Evolutionary conservation across 1,140 invertebrate genomes (phyloP).

Genomic region (Aphelenchoides besseyi): DNA sequence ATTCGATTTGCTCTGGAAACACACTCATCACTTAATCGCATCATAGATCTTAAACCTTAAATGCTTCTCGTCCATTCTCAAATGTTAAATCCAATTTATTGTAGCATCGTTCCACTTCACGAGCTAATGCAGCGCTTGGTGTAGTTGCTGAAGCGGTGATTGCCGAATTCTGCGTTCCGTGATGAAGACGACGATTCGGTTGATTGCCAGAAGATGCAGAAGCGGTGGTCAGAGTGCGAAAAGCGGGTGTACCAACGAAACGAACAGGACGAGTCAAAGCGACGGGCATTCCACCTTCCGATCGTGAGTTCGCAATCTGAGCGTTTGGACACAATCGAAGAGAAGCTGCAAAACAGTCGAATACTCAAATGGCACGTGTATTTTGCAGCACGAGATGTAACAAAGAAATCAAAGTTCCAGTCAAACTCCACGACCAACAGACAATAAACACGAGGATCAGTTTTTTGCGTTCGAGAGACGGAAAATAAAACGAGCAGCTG

Average conservation of each 20-base stretch:
- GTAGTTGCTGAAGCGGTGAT: slow-evolving; percentile 12
- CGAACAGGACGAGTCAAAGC: not conserved
- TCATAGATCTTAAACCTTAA: too few relatives aligned
- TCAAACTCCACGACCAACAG: too few relatives aligned
- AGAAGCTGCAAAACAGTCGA: too few relatives aligned
- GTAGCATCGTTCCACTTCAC: slow-evolving; percentile 55
- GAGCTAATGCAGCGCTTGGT: slow-evolving; percentile 7
- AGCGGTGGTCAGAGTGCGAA: not conserved
- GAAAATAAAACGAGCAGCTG: too few relatives aligned
- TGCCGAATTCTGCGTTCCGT: not conserved
- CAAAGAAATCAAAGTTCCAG: too few relatives aligned
- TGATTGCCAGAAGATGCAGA: not conserved
- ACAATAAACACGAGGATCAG: too few relatives aligned
- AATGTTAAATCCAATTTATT: slow-evolving; percentile 83
- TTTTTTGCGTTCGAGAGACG: too few relatives aligned
- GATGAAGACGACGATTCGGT: not conserved
- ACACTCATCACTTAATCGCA: slow-evolving; percentile 43
- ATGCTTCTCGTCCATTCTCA: slow-evolving; percentile 67
- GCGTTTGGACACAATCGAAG: too few relatives aligned
- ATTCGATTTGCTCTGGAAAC: slow-evolving; percentile 86
- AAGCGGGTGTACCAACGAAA: not conserved
- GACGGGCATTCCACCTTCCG: not conserved
- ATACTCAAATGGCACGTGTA: too few relatives aligned
- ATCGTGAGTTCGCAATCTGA: too few relatives aligned
- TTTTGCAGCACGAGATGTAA: too few relatives aligned